Evolutionary conservation across 2,888 invertebrate genomes (phyloP).

Genomic region (Zygogramma bicolorata): DNA sequence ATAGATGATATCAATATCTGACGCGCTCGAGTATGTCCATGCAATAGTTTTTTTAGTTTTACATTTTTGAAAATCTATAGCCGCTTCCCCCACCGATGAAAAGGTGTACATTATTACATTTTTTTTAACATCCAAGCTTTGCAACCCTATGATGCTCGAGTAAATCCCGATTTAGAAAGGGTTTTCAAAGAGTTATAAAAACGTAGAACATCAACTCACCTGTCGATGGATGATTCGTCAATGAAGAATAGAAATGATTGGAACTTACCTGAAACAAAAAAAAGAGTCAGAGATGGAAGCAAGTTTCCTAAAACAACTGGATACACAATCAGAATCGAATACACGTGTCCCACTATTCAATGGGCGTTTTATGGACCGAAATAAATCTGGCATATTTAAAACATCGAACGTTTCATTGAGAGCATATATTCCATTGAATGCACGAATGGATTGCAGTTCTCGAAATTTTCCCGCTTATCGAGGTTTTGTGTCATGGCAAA

Average conservation of each 20-base stretch:
- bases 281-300: not conserved
- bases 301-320: not conserved
- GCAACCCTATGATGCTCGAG: too few species aligned
- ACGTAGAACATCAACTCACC: not conserved
- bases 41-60: too few species aligned
- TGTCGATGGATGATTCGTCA: not conserved
- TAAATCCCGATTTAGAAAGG: too few species aligned
- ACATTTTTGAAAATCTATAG: too few species aligned
- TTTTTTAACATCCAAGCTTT: too few species aligned
- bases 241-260: not conserved
- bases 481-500: constrained; percentile 42
- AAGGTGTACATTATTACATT: too few species aligned
- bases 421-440: constrained; percentile 57
- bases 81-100: too few species aligned
- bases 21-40: too few species aligned
- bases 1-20: too few species aligned
- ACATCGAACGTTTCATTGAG: constrained; percentile 12
- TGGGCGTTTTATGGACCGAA: not conserved
- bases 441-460: constrained; percentile 60
- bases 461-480: constrained; percentile 52
- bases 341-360: not conserved
- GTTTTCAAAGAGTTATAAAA: too few species aligned
- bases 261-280: constrained; percentile 14
- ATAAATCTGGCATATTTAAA: constrained; percentile 9
- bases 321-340: not conserved